These are phyloP conservation scores for Muscicapa adusta DNA, from an alignment of 2,113 vertebrate species.

Conservation along the genomic window DNA sequence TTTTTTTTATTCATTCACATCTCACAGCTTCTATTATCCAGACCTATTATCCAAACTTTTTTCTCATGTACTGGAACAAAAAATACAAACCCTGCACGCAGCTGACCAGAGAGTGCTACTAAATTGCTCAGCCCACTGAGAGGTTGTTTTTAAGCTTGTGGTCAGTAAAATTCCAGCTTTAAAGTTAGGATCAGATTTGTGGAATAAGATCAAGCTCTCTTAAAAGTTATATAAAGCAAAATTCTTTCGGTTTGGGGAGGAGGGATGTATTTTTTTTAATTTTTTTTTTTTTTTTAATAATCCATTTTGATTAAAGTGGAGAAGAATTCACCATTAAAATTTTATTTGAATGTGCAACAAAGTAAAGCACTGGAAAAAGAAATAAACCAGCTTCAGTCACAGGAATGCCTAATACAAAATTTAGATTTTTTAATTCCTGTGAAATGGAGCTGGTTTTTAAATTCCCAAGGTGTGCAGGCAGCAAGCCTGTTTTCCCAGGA, in stretches of 20 bases:
- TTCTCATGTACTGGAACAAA: not conserved
- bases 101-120: not conserved
- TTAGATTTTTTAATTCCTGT: not conserved
- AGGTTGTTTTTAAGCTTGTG: not conserved
- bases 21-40: not conserved
- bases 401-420: not conserved
- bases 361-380: not conserved
- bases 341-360: not conserved
- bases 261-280: not conserved
- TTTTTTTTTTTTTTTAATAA: not conserved
- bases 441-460: not conserved
- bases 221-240: not conserved
- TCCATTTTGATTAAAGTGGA: not conserved
- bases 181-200: not conserved
- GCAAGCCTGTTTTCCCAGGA: not conserved
- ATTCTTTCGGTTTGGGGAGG: not conserved
- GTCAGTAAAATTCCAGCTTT: not conserved
- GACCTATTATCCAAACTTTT: not conserved
- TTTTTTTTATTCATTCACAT: not conserved
- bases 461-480: not conserved
- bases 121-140: not conserved
- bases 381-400: not conserved
- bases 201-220: not conserved
- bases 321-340: not conserved
- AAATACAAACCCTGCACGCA: not conserved